Conservation (phyloP, 2,797 vertebrate genomes). For the Enteromius fasciolatus region DNA sequence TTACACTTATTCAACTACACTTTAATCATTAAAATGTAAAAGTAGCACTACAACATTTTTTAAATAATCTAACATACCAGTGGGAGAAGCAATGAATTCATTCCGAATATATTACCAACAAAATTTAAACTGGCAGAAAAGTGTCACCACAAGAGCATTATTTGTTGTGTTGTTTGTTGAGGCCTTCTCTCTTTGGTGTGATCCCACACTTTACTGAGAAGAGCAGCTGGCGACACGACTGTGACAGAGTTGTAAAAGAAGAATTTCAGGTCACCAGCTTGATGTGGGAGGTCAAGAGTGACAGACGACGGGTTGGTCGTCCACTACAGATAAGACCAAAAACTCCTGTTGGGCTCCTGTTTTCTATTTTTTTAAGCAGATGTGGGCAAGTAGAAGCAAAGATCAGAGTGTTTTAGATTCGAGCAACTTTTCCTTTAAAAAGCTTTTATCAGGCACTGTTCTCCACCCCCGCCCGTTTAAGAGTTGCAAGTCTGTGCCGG, state of each 20-base stretch:
- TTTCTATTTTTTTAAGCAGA: conserved; percentile 23
- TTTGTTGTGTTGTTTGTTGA: background rate
- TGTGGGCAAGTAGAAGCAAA: conserved; percentile 58
- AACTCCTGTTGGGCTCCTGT: conserved; percentile 46
- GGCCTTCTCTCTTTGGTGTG: background rate
- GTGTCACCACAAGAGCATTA: background rate
- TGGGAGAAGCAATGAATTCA: background rate
- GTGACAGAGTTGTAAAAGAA: conserved; percentile 64
- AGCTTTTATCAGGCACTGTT: conserved; percentile 55
- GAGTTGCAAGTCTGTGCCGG: conserved; percentile 45
- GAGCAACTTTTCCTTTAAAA: conserved; percentile 48
- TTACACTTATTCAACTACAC: background rate
- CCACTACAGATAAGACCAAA: conserved; percentile 45
- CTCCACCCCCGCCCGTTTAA: conserved; percentile 8
- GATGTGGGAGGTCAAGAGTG: conserved; percentile 64
- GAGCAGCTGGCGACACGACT: conserved; percentile 63
- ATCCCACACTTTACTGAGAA: conserved; percentile 48
- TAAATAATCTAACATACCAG: background rate
- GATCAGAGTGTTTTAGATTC: conserved; percentile 23
- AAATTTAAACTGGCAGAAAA: background rate
- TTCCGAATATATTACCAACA: background rate
- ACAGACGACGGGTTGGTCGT: conserved; percentile 61
- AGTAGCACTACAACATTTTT: background rate
- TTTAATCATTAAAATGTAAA: background rate
- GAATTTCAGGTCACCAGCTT: conserved; percentile 68